phyloP scores from a whole-genome alignment of 2,797 vertebrate genomes.

The Macropus fuliginosus region DNA sequence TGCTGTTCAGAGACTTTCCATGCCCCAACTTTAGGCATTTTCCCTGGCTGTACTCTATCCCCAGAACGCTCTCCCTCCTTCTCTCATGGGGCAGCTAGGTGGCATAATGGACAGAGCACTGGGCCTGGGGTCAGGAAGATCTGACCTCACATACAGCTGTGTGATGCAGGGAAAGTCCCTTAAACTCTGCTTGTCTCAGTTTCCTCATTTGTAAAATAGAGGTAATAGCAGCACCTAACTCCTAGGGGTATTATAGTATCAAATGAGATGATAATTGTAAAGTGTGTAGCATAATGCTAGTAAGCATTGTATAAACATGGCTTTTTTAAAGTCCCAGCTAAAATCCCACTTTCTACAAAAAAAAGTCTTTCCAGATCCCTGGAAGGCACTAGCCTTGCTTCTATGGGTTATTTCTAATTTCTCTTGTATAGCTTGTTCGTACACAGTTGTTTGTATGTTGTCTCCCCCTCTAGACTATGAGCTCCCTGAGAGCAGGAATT shows the following conservation, averaged over 20 bases:
- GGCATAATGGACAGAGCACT: neutral
- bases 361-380: neutral
- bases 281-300: neutral
- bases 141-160: neutral
- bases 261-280: neutral
- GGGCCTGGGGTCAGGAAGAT: neutral
- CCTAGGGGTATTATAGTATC: neutral
- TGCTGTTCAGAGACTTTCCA: neutral
- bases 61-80: neutral
- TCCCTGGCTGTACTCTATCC: neutral
- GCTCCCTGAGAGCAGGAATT: neutral
- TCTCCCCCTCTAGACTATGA: neutral
- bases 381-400: neutral
- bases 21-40: neutral
- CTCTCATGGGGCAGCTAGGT: neutral
- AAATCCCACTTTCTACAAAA: neutral
- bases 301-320: neutral
- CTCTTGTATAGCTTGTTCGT: neutral
- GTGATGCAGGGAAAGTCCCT: too few relatives aligned
- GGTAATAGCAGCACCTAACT: neutral
- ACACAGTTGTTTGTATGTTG: neutral
- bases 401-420: neutral
- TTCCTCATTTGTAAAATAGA: neutral
- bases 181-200: too few relatives aligned
- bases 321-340: neutral